Percentiles rank a stretch among this genome's conserved stretches.
Evolutionary conservation across 2,797 vertebrate genomes (phyloP).

Genomic region (Capromys pilorides): DNA sequence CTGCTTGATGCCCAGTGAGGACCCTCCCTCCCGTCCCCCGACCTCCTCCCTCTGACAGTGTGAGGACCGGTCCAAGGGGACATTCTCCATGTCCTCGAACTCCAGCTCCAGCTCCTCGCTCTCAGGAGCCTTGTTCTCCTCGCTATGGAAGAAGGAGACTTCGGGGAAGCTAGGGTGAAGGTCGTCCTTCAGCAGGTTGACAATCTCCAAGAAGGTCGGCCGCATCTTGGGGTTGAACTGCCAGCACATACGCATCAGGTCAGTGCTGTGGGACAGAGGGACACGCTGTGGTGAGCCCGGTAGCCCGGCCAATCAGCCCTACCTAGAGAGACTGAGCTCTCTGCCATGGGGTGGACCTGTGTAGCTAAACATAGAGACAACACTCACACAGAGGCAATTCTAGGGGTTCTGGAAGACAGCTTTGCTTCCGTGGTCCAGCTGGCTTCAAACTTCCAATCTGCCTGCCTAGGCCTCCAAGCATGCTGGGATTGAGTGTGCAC

Average conservation of each 20-base stretch:
- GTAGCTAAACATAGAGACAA: fast-evolving
- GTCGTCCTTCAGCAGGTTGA: slow-evolving; percentile 96
- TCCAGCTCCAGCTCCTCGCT: slow-evolving; percentile 96
- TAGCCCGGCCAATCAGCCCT: fast-evolving
- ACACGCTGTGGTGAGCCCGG: background rate
- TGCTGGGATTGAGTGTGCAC: background rate
- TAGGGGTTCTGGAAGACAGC: background rate
- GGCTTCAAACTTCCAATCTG: background rate
- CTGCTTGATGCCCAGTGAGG: slow-evolving; percentile 91
- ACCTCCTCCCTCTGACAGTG: slow-evolving; percentile 92
- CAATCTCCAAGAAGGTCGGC: slow-evolving; percentile 95
- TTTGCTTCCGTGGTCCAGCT: background rate
- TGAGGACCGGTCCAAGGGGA: slow-evolving; percentile 95
- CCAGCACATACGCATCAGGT: slow-evolving; percentile 98
- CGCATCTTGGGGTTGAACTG: slow-evolving; percentile 99
- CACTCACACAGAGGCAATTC: background rate
- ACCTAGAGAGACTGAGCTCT: fast-evolving
- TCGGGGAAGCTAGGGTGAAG: slow-evolving; percentile 95
- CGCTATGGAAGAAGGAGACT: slow-evolving; percentile 97
- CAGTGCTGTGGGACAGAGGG: slow-evolving; percentile 86
- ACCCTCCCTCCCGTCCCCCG: slow-evolving; percentile 90
- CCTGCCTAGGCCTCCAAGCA: background rate
- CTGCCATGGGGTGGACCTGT: fast-evolving
- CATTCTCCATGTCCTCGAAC: slow-evolving; percentile 99
- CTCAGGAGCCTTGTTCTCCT: slow-evolving; percentile 97